Base-by-base conservation (phyloP, 2,797 vertebrate species). In the Enteromius unitaeniatus region DNA sequence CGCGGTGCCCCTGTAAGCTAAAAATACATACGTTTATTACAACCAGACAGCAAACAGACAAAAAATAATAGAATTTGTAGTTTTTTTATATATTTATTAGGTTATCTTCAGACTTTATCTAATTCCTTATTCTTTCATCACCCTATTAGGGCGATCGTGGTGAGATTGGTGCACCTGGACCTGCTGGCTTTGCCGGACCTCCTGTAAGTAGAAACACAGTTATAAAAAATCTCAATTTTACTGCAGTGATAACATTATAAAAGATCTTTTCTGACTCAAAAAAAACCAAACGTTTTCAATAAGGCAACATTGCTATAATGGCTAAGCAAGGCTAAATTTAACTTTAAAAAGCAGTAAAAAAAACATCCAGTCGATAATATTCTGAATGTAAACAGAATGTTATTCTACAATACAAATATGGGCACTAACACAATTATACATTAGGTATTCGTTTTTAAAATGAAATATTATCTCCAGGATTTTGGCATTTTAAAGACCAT, bases 111-210 rank as follows among this genome's bases (percentile, higher is more conserved):
- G 5, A 19, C 72, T 67, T 45, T 4, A 17, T 21, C 11, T 88
- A 55, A 86, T 72, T 34, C 0, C 7, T 21, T 68, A 3, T 88
- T 15, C 72, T 73, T 72, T 88, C 51, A 64, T 6, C 5, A n/a
- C 85, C 17, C 73, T 87, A 88, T 15, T 89, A 99, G 98, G 98
- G 97, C 3, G 97, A 99, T 79, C 97, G 97, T 14, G 98, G 98
- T 77, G 97, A 99, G 93, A 91, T 88, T 0, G 98, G 98, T 42
- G 95, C 98, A 86, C 97, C 97, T 0, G 97, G 98, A 4, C 98
- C 98, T 0, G 97, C 97, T 31, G 98, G 97, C 45, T 99, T 99
- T 9, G 97, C 98, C 11, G 98, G 98, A n/a, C 97, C 98, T 87
- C 98, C 97, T 70, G 98, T 99, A 89, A 97, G 97, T 96, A 88